Percentiles rank a stretch among this genome's conserved stretches.
Conservation (phyloP, 2,888 invertebrate species). For the Ephialtes manifestator region DNA sequence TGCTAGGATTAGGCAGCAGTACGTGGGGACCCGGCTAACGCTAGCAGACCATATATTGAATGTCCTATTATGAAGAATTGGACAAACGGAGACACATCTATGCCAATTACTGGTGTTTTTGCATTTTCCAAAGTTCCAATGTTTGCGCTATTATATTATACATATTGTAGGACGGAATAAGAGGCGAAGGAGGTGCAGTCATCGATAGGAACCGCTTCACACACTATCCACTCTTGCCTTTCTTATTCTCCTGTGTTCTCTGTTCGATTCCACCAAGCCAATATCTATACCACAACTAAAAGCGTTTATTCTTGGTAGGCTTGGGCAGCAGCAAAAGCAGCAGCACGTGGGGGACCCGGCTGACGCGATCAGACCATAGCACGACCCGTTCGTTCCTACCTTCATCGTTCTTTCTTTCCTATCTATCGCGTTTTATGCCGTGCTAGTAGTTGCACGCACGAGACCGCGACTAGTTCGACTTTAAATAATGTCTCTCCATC, state of each 20-base stretch:
- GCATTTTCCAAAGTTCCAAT: slow-evolving; percentile 11
- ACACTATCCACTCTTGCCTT: neutral
- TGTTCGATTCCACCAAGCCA: slow-evolving; percentile 14
- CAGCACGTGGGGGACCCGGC: too few relatives aligned
- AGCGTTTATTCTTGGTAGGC: slow-evolving; percentile 41
- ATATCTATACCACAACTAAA: slow-evolving; percentile 41
- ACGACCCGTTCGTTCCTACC: slow-evolving; percentile 58
- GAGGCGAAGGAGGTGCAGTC: slow-evolving; percentile 37
- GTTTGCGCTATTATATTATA: slow-evolving; percentile 9
- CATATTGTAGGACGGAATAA: slow-evolving; percentile 5
- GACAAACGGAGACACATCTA: neutral
- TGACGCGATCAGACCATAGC: slow-evolving; percentile 18
- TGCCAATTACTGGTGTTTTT: neutral
- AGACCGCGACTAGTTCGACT: slow-evolving; percentile 76
- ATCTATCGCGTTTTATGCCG: slow-evolving; percentile 11
- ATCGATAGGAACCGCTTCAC: slow-evolving; percentile 28
- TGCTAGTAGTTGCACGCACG: slow-evolving; percentile 44
- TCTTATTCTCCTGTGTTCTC: neutral
- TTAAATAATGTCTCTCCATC: slow-evolving; percentile 81
- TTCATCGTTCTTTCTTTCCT: slow-evolving; percentile 20
- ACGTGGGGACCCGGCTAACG: too few relatives aligned
- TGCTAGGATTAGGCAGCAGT: too few relatives aligned
- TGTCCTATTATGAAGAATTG: neutral
- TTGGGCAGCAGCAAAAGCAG: too few relatives aligned
- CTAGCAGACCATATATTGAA: neutral